These are phyloP conservation scores for Trialeurodes vaporariorum DNA, from an alignment of 1,140 invertebrate species.

Conservation along the genomic window DNA sequence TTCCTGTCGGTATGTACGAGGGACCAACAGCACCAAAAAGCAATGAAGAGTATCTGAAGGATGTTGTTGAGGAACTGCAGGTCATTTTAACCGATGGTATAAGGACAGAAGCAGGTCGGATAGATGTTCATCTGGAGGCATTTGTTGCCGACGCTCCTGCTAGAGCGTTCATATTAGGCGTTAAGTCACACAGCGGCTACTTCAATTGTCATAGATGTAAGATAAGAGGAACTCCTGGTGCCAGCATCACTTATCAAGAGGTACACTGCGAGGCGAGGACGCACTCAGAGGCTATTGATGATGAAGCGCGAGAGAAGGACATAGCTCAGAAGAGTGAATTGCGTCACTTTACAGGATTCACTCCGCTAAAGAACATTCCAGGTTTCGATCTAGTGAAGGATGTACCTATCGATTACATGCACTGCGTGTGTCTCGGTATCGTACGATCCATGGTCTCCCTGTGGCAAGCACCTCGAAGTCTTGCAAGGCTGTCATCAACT, in stretches of 20 bases:
- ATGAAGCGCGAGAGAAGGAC: neutral
- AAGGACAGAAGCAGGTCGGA: neutral
- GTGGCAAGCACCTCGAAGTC: neutral
- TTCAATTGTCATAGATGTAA: neutral
- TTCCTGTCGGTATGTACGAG: neutral
- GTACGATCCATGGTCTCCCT: neutral
- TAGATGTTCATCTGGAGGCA: neutral
- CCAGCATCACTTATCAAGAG: neutral
- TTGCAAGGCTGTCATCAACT: too few species aligned
- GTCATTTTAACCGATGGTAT: neutral
- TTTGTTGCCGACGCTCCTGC: neutral
- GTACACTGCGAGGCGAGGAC: neutral
- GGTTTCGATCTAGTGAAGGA: neutral
- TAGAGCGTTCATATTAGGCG: neutral
- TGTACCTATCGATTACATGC: neutral
- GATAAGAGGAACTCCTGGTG: neutral
- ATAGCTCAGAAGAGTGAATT: neutral
- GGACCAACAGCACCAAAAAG: neutral
- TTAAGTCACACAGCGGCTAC: neutral
- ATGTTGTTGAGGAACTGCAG: neutral
- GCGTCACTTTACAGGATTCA: neutral
- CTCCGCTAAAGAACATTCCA: neutral
- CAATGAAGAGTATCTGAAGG: neutral
- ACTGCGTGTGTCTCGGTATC: neutral
- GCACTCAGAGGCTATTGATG: neutral